Base-by-base conservation (phyloP, 35 echinoderm and acorn worm genomes). In the Lytechinus pictus region DNA sequence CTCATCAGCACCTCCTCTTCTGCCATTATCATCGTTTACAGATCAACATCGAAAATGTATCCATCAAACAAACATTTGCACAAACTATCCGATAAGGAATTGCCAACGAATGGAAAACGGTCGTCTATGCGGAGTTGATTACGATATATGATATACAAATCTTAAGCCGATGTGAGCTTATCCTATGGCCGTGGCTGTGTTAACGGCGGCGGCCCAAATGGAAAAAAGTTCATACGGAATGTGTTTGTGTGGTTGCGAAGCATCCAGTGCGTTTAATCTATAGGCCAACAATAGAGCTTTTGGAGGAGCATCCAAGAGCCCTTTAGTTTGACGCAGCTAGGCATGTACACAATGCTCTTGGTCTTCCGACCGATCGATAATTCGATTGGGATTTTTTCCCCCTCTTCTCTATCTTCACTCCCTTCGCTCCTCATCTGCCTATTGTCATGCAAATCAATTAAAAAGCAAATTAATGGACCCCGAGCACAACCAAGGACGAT, bases 211-310 rank as follows among this genome's bases (percentile, higher is more conserved):
- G 33, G 33, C 33, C 33, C 52, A 24, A 79, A 89, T 89, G 24
- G 52, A 51, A 33, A 90, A 90, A 90, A 90, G 88, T 12, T 90
- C 88, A 33, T 90, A 90, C 29, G 52, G 52, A 79, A 79, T 79
- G 27, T 90, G 88, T 90, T 90, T 90, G 88, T 90, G 28, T 90
- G 29, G 88, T 90, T 90, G 88, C 88, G 88, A 90, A 90, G 88
- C 88, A 54, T 90, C 88, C 88, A 44, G 27, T 90, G 88, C 88
- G 88, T 90, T 12, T 52, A 90, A 90, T 90, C 88, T 54, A 90
- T 90, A 90, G 88, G 10, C 10, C 8, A 28, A 90, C 88, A 90
- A 90, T 90, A 33, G 16, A 14, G 88, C 66, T 79, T 79, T 79
- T 79, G 66, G 66, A 79, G 16, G 66, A 79, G 66, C 66, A 79